Conservation (phyloP, 2,113 vertebrate species). For the Pao palembangensis region DNA sequence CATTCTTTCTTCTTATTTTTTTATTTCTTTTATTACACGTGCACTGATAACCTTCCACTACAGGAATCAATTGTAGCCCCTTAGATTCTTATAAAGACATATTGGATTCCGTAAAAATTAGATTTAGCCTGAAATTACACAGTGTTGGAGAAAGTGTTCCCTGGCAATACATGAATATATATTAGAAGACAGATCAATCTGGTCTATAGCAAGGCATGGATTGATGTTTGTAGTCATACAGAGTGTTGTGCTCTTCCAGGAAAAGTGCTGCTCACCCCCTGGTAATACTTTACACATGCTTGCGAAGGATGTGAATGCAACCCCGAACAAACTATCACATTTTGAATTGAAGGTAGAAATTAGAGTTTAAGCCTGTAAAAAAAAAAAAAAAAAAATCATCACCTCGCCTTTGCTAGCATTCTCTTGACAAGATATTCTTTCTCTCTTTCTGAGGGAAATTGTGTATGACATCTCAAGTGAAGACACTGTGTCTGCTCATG, state of each 20-base stretch:
- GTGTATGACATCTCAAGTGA: constrained; percentile 47
- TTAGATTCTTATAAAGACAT: constrained; percentile 29
- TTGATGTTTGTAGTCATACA: constrained; percentile 18
- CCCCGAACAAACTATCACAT: constrained; percentile 2
- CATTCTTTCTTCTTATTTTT: background rate
- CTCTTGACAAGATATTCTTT: constrained; percentile 39
- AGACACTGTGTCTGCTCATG: constrained; percentile 61
- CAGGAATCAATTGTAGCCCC: constrained; percentile 26
- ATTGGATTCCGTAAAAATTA: constrained; percentile 24
- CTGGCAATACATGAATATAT: constrained; percentile 34
- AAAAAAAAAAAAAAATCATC: background rate
- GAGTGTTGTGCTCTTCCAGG: constrained; percentile 2
- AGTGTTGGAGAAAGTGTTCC: background rate
- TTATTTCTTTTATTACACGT: constrained; percentile 17
- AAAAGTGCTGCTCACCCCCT: too few relatives aligned
- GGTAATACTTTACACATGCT: background rate
- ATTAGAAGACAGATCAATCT: constrained; percentile 29
- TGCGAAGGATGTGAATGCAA: background rate
- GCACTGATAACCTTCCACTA: constrained; percentile 1
- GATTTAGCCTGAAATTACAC: constrained; percentile 12
- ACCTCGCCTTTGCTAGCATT: constrained; percentile 6
- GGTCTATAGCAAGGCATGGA: constrained; percentile 8
- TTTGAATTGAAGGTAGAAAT: constrained; percentile 1
- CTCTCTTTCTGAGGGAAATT: constrained; percentile 23
- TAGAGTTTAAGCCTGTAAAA: constrained; percentile 5